These are phyloP conservation scores for Noctuana brunneofusca DNA, from an alignment of 2,888 invertebrate genomes.

Conservation along the genomic window DNA sequence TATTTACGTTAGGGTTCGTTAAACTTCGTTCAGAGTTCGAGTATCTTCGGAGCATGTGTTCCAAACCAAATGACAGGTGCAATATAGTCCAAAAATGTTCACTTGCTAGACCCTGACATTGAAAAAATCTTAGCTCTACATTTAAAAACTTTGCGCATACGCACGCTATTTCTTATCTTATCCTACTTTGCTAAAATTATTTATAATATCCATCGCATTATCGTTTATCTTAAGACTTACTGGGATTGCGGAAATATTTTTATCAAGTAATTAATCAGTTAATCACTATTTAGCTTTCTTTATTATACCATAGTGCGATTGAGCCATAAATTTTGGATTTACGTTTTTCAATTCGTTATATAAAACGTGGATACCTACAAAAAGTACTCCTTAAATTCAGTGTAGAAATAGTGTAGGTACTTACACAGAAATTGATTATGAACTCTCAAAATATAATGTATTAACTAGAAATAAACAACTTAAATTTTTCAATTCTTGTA, in stretches of 20 bases:
- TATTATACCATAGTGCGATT: too few species aligned
- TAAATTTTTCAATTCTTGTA: too few species aligned
- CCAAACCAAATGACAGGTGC: conserved; percentile 54
- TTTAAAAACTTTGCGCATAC: conserved; percentile 13
- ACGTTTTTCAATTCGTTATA: too few species aligned
- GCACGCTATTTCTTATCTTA: conserved; percentile 16
- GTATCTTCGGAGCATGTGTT: conserved; percentile 70
- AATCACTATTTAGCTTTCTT: background rate
- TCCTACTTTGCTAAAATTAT: background rate
- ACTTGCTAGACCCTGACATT: conserved; percentile 27
- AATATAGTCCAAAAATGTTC: conserved; percentile 30
- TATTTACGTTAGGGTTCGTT: conserved; percentile 70
- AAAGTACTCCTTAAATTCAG: too few species aligned
- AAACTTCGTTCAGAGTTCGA: conserved; percentile 57
- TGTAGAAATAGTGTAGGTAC: too few species aligned
- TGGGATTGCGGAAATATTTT: conserved; percentile 1
- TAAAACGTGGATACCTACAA: too few species aligned
- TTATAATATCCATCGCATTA: background rate
- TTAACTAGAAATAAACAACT: too few species aligned
- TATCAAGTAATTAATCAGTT: background rate
- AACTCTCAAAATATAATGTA: too few species aligned
- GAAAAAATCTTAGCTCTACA: conserved; percentile 6
- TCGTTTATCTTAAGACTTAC: background rate
- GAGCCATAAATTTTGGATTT: too few species aligned
- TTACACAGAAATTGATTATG: too few species aligned